phyloP scores from a whole-genome alignment of 2,888 invertebrate genomes.

The Caenorhabditis becei region DNA sequence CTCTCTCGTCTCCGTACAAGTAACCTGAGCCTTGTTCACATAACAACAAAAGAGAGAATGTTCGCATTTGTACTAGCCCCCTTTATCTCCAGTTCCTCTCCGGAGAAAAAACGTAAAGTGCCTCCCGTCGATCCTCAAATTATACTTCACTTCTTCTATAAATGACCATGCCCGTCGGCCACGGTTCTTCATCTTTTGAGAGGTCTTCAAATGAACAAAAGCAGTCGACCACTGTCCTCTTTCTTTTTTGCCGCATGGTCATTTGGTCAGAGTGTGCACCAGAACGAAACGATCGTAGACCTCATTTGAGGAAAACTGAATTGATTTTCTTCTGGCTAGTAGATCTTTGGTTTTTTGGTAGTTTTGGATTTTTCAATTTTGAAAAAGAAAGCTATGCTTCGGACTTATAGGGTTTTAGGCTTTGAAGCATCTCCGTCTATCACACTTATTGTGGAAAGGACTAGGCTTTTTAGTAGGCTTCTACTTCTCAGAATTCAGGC shows the following conservation, averaged over 20 bases:
- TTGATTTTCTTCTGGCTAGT: too few relatives aligned
- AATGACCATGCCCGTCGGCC: slow-evolving; percentile 24
- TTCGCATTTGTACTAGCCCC: slow-evolving; percentile 36
- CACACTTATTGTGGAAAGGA: too few relatives aligned
- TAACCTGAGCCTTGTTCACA: slow-evolving; percentile 61
- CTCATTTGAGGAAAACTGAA: too few relatives aligned
- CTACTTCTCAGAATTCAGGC: too few relatives aligned
- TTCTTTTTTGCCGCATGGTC: slow-evolving; percentile 4
- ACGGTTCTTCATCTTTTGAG: slow-evolving; percentile 8
- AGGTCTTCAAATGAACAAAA: slow-evolving; percentile 32
- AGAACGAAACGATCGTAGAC: slow-evolving; percentile 1
- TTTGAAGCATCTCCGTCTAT: too few relatives aligned
- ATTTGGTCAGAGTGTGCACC: background rate
- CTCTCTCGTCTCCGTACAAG: slow-evolving; percentile 43
- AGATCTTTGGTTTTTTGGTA: too few relatives aligned
- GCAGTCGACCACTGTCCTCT: slow-evolving; percentile 16
- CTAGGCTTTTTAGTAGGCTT: too few relatives aligned
- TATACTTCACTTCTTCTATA: slow-evolving; percentile 44
- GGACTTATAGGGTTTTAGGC: too few relatives aligned
- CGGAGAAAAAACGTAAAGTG: slow-evolving; percentile 26
- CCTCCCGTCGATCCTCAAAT: slow-evolving; percentile 31
- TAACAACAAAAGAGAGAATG: slow-evolving; percentile 42
- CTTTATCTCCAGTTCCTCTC: slow-evolving; percentile 20
- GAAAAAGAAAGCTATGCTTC: too few relatives aligned
- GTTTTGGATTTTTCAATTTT: too few relatives aligned